A percentile compares a stretch with the other conserved stretches of the same genome.
Conservation (phyloP, 2,888 invertebrate genomes). For the Masnerella sp. region DNA sequence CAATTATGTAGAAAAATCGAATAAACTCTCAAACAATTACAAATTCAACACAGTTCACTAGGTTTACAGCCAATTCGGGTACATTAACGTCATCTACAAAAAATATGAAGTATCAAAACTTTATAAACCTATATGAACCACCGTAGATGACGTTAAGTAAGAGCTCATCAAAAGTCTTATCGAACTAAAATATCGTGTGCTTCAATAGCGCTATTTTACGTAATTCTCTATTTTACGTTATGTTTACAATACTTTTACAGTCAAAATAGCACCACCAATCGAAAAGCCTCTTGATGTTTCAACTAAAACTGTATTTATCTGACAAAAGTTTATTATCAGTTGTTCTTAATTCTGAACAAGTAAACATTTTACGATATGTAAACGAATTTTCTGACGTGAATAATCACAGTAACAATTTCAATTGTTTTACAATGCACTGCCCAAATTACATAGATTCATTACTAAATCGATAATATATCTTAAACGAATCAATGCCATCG, state of each 20-base stretch:
- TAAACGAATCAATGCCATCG: too few relatives aligned
- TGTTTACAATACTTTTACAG: constrained; percentile 22
- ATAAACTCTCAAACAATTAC: too few relatives aligned
- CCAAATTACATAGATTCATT: neutral
- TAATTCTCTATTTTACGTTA: constrained; percentile 13
- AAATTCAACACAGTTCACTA: neutral
- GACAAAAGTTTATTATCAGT: neutral
- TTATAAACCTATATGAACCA: neutral
- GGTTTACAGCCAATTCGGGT: neutral
- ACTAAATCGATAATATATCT: neutral
- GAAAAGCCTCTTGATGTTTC: neutral
- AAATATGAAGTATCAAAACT: neutral
- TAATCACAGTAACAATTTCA: neutral
- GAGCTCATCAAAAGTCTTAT: constrained; percentile 4
- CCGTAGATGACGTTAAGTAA: constrained; percentile 8
- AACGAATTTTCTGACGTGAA: neutral
- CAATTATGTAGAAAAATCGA: too few relatives aligned
- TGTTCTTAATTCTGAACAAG: neutral
- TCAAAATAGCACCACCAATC: constrained; percentile 30
- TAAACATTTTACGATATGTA: constrained; percentile 1
- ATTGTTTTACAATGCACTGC: neutral
- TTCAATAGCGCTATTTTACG: constrained; percentile 25
- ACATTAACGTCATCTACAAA: constrained; percentile 7
- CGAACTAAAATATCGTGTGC: constrained; percentile 3
- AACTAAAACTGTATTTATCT: neutral